Conservation (phyloP, 2,113 vertebrate genomes). For the Alouatta palliata region DNA sequence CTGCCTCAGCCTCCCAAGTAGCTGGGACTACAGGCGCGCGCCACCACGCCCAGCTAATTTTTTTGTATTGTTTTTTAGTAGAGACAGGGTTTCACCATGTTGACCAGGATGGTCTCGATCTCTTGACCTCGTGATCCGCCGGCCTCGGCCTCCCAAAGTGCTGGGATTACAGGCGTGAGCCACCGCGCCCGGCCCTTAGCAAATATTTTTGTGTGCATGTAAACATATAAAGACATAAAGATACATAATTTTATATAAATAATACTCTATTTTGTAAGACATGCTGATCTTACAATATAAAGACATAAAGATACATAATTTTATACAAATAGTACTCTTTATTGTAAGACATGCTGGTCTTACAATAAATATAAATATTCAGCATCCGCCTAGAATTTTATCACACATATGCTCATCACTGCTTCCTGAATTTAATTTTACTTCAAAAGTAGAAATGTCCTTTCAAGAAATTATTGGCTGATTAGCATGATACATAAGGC, state of each 20-base stretch:
- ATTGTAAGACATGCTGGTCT: background rate
- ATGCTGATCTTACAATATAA: background rate
- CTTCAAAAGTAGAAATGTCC: conserved; percentile 37
- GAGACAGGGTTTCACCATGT: no score
- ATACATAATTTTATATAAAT: conserved; percentile 9
- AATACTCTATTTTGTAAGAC: background rate
- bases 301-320: conserved; percentile 22
- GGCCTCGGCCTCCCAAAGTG: no score
- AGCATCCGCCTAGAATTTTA: conserved; percentile 2
- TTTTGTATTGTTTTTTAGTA: no score
- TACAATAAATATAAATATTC: conserved; percentile 24
- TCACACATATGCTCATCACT: background rate
- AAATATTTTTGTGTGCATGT: conserved; percentile 1
- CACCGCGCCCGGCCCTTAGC: no score
- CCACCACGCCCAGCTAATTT: no score
- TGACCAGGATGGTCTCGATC: no score
- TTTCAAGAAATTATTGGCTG: background rate
- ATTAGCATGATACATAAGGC: background rate
- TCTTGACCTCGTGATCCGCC: no score
- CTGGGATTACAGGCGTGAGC: no score
- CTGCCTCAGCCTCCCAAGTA: no score
- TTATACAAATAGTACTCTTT: background rate
- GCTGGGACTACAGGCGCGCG: no score
- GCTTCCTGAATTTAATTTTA: conserved; percentile 19
- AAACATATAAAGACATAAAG: conserved; percentile 36